Base-by-base conservation (phyloP, 2,888 invertebrate species). In the Andrena flavipes region DNA sequence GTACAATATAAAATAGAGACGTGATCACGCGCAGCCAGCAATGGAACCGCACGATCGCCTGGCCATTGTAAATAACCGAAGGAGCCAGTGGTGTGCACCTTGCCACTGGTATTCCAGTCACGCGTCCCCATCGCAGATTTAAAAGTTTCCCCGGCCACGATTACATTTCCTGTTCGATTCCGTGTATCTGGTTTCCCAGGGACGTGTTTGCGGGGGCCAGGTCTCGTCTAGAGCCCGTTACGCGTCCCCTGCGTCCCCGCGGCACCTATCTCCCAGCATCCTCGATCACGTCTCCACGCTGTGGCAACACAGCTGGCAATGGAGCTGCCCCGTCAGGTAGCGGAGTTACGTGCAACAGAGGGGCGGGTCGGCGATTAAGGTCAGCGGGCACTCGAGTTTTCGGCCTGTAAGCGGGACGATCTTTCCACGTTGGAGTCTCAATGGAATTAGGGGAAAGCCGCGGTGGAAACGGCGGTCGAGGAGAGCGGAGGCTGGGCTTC, bases 301-400 rank as follows among this genome's bases (percentile, higher is more conserved):
- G 10, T 26, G 70, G 49, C 72, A 26, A 10, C 72, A 62, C 13
- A 26, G 62, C 33, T 51, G 42, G 54, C 68, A 30, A 80, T 83
- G 79, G 76, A 54, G 74, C 42, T 70, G 68, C 33, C 59, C 60
- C 62, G 26, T 42, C 48, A 49, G 30, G 20, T 30, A 62, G 20
- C 6, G 20, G 1, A 30, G 35, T 56, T 64, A 51, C 74, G 54
- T 62, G 71, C 74, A 74, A 69, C 35, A 1, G 64, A 48, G 33
- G 60, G 59, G 65, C 80, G 84, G 80, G n/a, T n/a, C 64, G 59
- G 69, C 84, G 84, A 84, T 84, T 84, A 84, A 84, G 84, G 84
- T 84, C 84, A 84, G 69, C 69, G 26, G 23, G 33, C 65, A 56
- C 80, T 72, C 75, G 73, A 59, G 80, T 63, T 48, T 80, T 75